phyloP scores from a whole-genome alignment of 2,888 invertebrate genomes.

The Leucophora obtusa region DNA sequence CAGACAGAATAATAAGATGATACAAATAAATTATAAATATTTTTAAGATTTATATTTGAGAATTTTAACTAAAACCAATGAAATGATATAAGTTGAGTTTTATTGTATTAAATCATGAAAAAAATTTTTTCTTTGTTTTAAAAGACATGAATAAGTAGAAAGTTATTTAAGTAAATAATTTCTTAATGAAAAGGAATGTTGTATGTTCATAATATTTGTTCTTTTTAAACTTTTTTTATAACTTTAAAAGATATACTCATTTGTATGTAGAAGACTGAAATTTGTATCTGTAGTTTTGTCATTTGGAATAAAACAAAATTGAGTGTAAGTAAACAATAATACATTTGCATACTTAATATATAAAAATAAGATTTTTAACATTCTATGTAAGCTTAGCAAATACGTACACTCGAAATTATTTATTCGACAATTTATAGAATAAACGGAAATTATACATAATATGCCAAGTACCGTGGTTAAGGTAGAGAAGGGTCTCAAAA shows the following conservation, averaged over 20 bases:
- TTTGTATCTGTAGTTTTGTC: background rate
- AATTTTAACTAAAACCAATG: background rate
- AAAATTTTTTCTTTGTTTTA: background rate
- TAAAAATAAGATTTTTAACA: conserved; percentile 43
- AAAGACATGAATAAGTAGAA: conserved; percentile 7
- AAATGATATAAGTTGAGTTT: background rate
- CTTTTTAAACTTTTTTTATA: background rate
- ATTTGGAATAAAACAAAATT: conserved; percentile 39
- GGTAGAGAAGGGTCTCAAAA: no score
- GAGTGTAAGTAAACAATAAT: conserved; percentile 54
- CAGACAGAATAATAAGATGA: conserved; percentile 31
- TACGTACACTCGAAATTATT: background rate
- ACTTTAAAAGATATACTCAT: background rate
- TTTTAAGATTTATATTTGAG: conserved; percentile 22
- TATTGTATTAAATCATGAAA: conserved; percentile 1
- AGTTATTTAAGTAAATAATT: conserved; percentile 40
- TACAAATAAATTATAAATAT: conserved; percentile 30
- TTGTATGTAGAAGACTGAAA: no score
- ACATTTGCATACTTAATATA: conserved; percentile 58
- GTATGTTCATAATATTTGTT: background rate
- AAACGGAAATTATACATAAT: no score
- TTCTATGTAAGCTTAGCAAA: conserved; percentile 23
- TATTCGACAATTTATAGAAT: no score
- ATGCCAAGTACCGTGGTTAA: no score
- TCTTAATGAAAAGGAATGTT: conserved; percentile 35